Base-by-base conservation (phyloP, 1,140 invertebrate species). In the Zaprionus kolodkinae region DNA sequence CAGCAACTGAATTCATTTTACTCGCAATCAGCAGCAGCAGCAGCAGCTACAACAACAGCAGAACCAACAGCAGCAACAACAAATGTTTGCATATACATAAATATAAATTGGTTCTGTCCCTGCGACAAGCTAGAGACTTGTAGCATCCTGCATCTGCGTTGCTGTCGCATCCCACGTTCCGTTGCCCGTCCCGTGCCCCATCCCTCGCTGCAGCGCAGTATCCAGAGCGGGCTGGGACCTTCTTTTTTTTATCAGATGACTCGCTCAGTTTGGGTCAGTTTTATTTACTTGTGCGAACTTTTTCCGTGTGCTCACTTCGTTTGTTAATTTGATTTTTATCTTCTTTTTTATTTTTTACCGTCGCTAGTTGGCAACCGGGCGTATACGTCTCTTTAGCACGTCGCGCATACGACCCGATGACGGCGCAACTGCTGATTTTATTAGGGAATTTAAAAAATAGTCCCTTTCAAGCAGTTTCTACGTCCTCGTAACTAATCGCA, bases 281-380 rank as follows among this genome's bases (percentile, higher is more conserved):
- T 89, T 89, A 89, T 89, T 90, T 89, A 89, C 85, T 81, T 81
- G 66, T 67, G 72, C 67, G 64, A 79, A 72, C 70, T 81, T 76
- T 81, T 67, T 79, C 70, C 6, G 64, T 62, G 60, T 45, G 59
- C 55, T 61, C 56, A 30, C 65, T 66, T 75, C 38, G 76, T 79
- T 78, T 89, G 81, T 89, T 89, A 89, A 89, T 89, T 89, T 89
- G 85, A 89, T 89, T 89, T 89, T 89, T 89, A 89, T 89, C 85
- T 87, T 70, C 60, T 80, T 76, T 76, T 88, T 89, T 89, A 81
- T 88, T 89, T 89, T 78, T 87, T 73, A 60, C 55, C 60, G 45
- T 50, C 6, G 45, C 55, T 30, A 52, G 40, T 55, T 55, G 36
- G 43, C 71, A 64, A 33, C 70, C 43, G 56, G 78, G 56, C 76